A percentile compares a stretch with the other conserved stretches of the same genome.
phyloP scores from a whole-genome alignment of 2,888 invertebrate species.

The Melolontha melolontha region DNA sequence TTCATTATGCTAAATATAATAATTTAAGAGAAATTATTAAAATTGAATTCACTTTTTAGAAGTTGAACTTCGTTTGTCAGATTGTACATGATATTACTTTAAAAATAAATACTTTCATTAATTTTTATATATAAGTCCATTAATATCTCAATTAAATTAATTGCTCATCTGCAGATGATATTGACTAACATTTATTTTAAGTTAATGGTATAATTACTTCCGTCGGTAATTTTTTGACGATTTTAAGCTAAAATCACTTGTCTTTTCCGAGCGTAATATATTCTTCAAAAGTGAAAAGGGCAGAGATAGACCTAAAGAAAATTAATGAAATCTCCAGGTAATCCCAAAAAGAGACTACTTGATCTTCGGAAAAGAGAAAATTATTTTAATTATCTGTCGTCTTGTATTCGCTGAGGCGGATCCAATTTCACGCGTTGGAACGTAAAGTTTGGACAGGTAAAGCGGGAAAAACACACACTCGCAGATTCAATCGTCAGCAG shows the following conservation, averaged over 20 bases:
- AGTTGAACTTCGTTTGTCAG: no score
- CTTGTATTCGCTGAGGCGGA: slow-evolving; percentile 34
- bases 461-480: slow-evolving; percentile 5
- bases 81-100: no score
- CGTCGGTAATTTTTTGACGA: no score
- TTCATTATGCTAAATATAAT: no score
- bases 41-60: no score
- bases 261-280: slow-evolving; percentile 23
- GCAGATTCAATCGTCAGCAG: background rate
- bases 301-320: slow-evolving; percentile 31
- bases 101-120: no score
- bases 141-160: no score
- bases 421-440: slow-evolving; percentile 27
- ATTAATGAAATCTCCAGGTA: slow-evolving; percentile 45
- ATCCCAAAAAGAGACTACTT: slow-evolving; percentile 43
- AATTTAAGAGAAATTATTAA: no score
- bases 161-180: no score
- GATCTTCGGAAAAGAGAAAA: slow-evolving; percentile 36
- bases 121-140: no score
- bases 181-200: no score
- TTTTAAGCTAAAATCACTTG: slow-evolving; percentile 12
- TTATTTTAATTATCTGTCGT: slow-evolving; percentile 42
- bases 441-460: slow-evolving; percentile 20
- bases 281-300: slow-evolving; percentile 23
- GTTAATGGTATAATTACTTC: no score